phyloP scores from a whole-genome alignment of 2,113 vertebrate species.

The Leiothrix lutea region DNA sequence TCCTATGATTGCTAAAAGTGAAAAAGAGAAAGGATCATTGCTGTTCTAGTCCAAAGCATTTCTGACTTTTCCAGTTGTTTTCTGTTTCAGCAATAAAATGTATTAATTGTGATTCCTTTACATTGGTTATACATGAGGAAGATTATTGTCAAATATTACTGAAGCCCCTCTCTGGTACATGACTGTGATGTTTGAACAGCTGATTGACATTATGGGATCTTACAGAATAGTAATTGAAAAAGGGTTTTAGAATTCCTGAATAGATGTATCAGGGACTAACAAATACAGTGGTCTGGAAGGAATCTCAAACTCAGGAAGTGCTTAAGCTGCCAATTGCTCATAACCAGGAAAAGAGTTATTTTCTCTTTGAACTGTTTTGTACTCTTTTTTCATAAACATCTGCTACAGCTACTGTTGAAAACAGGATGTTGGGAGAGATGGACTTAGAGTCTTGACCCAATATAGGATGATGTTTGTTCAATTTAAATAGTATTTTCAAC shows the following conservation, averaged over 20 bases:
- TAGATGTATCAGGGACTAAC: not conserved
- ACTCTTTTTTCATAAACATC: not conserved
- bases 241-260: not conserved
- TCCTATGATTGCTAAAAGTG: not conserved
- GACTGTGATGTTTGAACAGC: not conserved
- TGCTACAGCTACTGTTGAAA: not conserved
- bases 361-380: not conserved
- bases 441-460: not conserved
- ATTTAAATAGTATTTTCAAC: not conserved
- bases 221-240: not conserved
- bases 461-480: not conserved
- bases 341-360: conserved; percentile 14
- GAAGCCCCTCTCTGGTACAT: not conserved
- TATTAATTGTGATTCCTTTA: not conserved
- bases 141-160: not conserved
- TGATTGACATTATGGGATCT: not conserved
- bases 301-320: not conserved
- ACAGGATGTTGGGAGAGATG: not conserved
- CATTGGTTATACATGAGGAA: not conserved
- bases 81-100: not conserved
- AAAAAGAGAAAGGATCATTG: not conserved
- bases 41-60: not conserved
- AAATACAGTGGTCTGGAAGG: conserved; percentile 3
- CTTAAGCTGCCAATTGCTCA: not conserved
- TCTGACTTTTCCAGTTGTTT: not conserved